These are phyloP conservation scores for Holcopasites calliopsidis DNA, from an alignment of 1,140 invertebrate species.

Conservation along the genomic window DNA sequence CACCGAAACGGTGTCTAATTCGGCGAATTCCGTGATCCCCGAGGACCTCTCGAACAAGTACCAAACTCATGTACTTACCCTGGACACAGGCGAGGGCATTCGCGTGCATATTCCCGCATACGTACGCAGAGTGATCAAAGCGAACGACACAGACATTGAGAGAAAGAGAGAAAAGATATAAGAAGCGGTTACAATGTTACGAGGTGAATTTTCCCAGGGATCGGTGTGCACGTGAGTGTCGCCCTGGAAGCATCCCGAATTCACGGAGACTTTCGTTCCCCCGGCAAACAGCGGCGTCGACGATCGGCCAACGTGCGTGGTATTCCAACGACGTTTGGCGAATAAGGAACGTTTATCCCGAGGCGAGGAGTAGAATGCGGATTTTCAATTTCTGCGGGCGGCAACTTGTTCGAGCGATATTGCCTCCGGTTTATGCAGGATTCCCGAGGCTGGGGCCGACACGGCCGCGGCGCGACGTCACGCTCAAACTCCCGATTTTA, in stretches of 20 bases:
- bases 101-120: background rate
- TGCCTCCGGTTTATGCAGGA: constrained; percentile 14
- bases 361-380: constrained; percentile 20
- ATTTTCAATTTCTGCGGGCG: constrained; percentile 23
- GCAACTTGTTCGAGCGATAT: constrained; percentile 31
- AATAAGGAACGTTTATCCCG: constrained; percentile 41
- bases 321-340: constrained; percentile 33
- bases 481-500: background rate
- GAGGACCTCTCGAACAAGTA: constrained; percentile 24
- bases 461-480: background rate
- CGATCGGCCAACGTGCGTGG: constrained; percentile 46
- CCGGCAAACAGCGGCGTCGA: constrained; percentile 30
- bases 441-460: background rate
- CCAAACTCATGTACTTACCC: background rate
- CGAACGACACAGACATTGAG: background rate
- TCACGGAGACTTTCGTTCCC: constrained; percentile 34
- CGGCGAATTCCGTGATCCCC: constrained; percentile 51
- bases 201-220: constrained; percentile 40
- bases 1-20: constrained; percentile 37
- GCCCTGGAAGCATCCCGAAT: constrained; percentile 22
- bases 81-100: background rate
- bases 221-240: background rate
- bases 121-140: background rate
- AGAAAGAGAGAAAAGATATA: background rate
- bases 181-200: constrained; percentile 22